phyloP scores from a whole-genome alignment of 2,113 vertebrate species.

The Periophthalmus modestus region DNA sequence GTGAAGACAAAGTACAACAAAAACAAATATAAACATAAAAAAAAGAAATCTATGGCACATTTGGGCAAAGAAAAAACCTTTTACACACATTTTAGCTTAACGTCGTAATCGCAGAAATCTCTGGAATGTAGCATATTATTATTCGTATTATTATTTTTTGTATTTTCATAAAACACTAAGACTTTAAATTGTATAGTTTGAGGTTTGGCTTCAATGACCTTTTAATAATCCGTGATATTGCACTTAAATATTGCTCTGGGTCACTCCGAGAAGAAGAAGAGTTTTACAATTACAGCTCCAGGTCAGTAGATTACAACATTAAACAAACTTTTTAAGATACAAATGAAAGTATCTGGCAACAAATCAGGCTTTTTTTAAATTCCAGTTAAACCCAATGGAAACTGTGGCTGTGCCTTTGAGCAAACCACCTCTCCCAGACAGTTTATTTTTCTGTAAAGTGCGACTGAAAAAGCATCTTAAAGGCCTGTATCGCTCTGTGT shows the following conservation, averaged over 20 bases:
- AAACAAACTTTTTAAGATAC: too few relatives aligned
- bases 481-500: too few relatives aligned
- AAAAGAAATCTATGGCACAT: constrained; percentile 55
- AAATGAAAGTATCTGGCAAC: too few relatives aligned
- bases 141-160: constrained; percentile 8
- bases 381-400: too few relatives aligned
- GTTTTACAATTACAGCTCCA: background rate
- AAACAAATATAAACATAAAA: constrained; percentile 24
- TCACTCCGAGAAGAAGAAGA: too few relatives aligned
- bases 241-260: too few relatives aligned
- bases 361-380: too few relatives aligned
- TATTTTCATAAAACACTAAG: constrained; percentile 14
- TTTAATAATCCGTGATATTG: background rate
- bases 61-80: constrained; percentile 18
- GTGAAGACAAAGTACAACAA: constrained; percentile 4
- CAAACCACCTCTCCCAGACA: background rate
- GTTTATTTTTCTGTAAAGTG: background rate
- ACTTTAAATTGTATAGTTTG: constrained; percentile 22
- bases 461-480: background rate
- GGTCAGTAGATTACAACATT: background rate
- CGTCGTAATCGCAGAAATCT: constrained; percentile 12
- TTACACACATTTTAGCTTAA: constrained; percentile 34
- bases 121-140: constrained; percentile 50
- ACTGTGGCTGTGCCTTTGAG: too few relatives aligned
- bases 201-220: constrained; percentile 6